A percentile compares a stretch with the other conserved stretches of the same genome.
Evolutionary conservation across 2,797 vertebrate genomes (phyloP).

Genomic region (Sebastes vulpes): DNA sequence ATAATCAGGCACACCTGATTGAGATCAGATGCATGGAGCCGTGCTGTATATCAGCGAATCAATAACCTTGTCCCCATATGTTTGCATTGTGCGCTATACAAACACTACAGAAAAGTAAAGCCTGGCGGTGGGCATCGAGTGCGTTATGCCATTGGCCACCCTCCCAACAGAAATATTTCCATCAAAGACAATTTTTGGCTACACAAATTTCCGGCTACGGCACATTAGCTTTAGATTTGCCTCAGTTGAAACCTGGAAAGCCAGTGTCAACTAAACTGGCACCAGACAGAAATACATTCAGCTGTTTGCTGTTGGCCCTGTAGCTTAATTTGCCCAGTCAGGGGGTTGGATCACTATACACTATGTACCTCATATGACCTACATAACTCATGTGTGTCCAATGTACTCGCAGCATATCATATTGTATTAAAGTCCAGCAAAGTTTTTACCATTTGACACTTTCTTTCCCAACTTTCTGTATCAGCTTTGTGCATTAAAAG

Average conservation of each 20-base stretch:
- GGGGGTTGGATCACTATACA: background rate
- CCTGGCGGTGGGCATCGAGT: background rate
- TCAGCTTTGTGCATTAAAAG: constrained; percentile 15
- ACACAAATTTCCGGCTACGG: constrained; percentile 10
- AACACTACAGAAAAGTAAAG: constrained; percentile 6
- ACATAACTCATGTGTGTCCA: background rate
- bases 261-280: constrained; percentile 1
- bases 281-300: background rate
- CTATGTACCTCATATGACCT: background rate
- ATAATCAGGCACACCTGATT: constrained; percentile 35
- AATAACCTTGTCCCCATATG: constrained; percentile 38
- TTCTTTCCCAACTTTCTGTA: constrained; percentile 21
- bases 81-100: constrained; percentile 28
- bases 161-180: constrained; percentile 32
- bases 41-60: constrained; percentile 21
- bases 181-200: constrained; percentile 36
- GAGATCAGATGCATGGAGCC: constrained; percentile 19
- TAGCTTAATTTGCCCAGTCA: constrained; percentile 4
- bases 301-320: constrained; percentile 13
- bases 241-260: constrained; percentile 31
- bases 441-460: constrained; percentile 23
- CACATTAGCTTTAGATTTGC: constrained; percentile 47
- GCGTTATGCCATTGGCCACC: constrained; percentile 16
- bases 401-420: background rate
- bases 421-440: background rate